Conservation (phyloP, 2,113 vertebrate genomes). For the Coptodon rendalli region DNA sequence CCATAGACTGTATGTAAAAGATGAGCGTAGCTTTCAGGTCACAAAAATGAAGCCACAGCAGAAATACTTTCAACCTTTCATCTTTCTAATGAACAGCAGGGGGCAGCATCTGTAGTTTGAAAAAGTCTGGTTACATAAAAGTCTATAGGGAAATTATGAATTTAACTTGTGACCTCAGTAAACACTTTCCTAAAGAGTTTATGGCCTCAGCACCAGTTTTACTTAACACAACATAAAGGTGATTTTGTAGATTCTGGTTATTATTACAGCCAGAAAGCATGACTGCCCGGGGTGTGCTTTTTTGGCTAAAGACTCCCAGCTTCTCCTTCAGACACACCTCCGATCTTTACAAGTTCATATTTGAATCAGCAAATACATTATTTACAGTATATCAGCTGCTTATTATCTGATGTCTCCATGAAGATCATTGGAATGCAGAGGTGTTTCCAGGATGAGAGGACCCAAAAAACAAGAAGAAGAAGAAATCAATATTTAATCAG, state of each 20-base stretch:
- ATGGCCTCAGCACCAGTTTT: not conserved
- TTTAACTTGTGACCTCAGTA: not conserved
- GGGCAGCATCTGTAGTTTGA: not conserved
- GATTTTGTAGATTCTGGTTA: not conserved
- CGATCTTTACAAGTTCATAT: not conserved
- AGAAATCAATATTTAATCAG: not conserved
- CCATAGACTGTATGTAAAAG: not conserved
- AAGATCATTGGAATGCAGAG: accelerated
- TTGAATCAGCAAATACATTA: not conserved
- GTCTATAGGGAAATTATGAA: not conserved
- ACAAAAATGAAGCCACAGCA: not conserved
- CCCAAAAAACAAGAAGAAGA: accelerated
- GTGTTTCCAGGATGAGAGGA: not conserved
- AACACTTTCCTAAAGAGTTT: not conserved
- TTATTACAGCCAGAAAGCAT: not conserved
- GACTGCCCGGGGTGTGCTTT: accelerated
- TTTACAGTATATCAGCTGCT: not conserved
- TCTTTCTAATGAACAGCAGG: not conserved
- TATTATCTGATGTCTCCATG: not conserved
- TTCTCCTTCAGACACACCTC: not conserved
- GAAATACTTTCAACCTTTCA: not conserved
- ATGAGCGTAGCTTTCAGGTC: not conserved
- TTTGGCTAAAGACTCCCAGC: not conserved
- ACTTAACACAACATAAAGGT: not conserved
- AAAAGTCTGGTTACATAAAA: not conserved